Conservation (phyloP, 1,140 invertebrate species). For the Neocloeon triangulifer region DNA sequence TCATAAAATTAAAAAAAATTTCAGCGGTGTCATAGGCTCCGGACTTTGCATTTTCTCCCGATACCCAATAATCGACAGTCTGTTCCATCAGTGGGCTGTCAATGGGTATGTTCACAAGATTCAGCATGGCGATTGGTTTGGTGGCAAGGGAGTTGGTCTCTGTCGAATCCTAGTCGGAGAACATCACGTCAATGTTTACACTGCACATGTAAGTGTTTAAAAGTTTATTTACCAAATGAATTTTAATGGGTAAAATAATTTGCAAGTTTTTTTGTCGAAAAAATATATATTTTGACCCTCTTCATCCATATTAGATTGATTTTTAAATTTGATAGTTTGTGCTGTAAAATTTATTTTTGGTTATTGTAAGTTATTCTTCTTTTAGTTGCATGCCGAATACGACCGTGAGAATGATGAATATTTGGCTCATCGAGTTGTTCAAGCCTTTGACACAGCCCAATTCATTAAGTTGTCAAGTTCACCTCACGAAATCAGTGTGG, state of each 20-base stretch:
- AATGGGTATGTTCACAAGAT: constrained; percentile 94
- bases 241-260: constrained; percentile 1
- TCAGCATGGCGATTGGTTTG: constrained; percentile 95
- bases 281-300: too few relatives aligned
- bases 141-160: constrained; percentile 88
- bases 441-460: constrained; percentile 85
- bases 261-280: too few relatives aligned
- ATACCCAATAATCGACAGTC: constrained; percentile 64
- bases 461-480: constrained; percentile 67
- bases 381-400: constrained; percentile 88
- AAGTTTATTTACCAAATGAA: too few relatives aligned
- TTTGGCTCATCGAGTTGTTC: constrained; percentile 64
- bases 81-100: constrained; percentile 80
- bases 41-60: constrained; percentile 80
- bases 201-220: constrained; percentile 68
- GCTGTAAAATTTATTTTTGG: too few relatives aligned
- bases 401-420: constrained; percentile 68
- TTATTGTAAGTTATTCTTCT: constrained; percentile 9
- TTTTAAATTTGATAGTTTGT: too few relatives aligned
- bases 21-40: constrained; percentile 74
- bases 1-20: constrained; percentile 7
- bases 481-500: constrained; percentile 53
- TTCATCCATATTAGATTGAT: too few relatives aligned
- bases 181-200: constrained; percentile 65
- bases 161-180: constrained; percentile 47